Conservation (phyloP, 2,113 vertebrate species). For the Ceyx cyanopectus region DNA sequence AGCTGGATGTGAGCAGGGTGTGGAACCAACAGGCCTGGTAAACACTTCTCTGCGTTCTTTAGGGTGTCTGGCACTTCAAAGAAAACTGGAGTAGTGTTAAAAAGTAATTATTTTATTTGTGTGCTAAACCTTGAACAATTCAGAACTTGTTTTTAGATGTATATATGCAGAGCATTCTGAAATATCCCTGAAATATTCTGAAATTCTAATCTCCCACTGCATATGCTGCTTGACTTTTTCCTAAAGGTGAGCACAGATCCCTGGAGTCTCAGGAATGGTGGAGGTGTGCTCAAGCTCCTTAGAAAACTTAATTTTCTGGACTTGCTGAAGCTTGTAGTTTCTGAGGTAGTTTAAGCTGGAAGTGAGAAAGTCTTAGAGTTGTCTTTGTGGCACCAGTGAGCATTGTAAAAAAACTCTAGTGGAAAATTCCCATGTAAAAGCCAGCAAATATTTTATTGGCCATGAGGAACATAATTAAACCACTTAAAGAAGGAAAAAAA, state of each 20-base stretch:
- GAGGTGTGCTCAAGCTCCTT: not conserved
- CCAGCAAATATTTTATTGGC: not conserved
- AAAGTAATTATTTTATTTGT: not conserved
- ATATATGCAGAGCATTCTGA: not conserved
- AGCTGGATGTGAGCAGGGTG: rapidly evolving
- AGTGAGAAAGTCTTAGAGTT: not conserved
- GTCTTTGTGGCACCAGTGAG: not conserved
- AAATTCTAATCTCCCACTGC: not conserved
- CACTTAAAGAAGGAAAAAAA: not conserved
- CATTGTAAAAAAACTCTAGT: not conserved
- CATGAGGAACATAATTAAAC: not conserved
- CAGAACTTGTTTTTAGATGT: not conserved
- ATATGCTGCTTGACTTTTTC: not conserved
- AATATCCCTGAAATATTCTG: not conserved
- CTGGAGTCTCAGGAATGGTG: not conserved
- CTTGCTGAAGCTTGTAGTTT: not conserved
- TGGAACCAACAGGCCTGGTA: not conserved
- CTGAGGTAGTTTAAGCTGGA: not conserved
- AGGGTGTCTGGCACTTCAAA: not conserved
- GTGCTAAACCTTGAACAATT: not conserved
- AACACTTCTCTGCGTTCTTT: not conserved
- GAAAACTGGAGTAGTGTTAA: not conserved
- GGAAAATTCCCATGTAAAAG: not conserved
- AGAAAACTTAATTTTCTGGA: not conserved
- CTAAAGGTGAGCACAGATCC: not conserved